A percentile compares a stretch with the other conserved stretches of the same genome.
Conservation (phyloP, 1,140 invertebrate species). For the Trachelipus rathkii region DNA sequence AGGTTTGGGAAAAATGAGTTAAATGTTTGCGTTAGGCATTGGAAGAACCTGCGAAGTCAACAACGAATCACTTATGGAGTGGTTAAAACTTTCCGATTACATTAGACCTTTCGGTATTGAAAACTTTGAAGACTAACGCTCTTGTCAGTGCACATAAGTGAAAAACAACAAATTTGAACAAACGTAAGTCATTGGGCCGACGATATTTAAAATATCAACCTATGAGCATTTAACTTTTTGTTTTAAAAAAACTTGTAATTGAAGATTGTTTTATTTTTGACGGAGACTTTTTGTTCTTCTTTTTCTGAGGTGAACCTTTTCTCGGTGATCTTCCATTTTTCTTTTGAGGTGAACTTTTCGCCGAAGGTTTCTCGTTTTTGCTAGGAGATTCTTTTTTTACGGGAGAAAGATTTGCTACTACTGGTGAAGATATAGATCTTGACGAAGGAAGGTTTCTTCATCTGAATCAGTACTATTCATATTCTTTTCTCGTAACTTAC, state of each 20-base stretch:
- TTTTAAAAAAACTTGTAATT: conserved; percentile 2
- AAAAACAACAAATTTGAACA: no score
- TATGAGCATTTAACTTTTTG: background rate
- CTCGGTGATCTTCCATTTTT: background rate
- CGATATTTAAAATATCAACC: no score
- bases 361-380: background rate
- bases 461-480: background rate
- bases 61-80: no score
- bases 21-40: no score
- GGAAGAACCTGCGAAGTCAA: no score
- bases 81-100: no score
- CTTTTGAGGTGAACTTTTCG: background rate
- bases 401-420: background rate
- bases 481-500: background rate
- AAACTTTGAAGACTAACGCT: no score
- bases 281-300: background rate
- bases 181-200: no score
- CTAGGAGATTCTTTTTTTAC: background rate
- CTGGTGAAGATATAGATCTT: no score
- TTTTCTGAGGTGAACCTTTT: background rate
- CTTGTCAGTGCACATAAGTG: no score
- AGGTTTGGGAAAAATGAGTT: no score
- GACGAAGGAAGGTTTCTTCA: background rate
- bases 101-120: no score
- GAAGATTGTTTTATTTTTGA: background rate